Evolutionary conservation across 2,888 invertebrate genomes (phyloP).

Genomic region (Metacarcinus magister): DNA sequence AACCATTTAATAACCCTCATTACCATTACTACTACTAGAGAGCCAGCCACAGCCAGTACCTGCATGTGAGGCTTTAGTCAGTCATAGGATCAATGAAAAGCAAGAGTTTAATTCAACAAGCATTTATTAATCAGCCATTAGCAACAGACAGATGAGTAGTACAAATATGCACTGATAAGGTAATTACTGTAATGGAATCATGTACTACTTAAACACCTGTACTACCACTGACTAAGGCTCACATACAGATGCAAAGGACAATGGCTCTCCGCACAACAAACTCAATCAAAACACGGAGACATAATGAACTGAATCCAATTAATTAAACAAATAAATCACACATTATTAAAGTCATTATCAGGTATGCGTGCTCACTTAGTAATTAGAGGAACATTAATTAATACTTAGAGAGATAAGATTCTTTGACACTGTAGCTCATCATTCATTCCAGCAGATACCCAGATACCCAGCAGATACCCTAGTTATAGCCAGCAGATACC

Average conservation of each 20-base stretch:
- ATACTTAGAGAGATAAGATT: background rate
- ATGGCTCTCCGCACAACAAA: background rate
- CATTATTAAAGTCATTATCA: background rate
- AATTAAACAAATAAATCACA: background rate
- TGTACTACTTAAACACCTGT: no score
- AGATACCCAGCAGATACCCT: no score
- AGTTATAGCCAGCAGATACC: no score
- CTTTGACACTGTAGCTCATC: background rate
- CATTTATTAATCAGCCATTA: conserved; percentile 9
- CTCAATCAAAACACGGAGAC: background rate
- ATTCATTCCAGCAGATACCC: background rate
- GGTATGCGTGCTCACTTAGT: background rate
- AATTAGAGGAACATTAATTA: background rate
- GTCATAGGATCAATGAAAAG: conserved; percentile 4
- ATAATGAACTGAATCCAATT: background rate
- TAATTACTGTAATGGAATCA: background rate
- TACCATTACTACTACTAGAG: background rate
- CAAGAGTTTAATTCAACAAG: background rate
- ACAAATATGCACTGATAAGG: background rate
- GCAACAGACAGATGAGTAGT: background rate
- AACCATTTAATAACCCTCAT: background rate
- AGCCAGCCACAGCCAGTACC: background rate
- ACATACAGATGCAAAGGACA: background rate
- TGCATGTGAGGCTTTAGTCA: conserved; percentile 14
- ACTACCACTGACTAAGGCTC: conserved; percentile 11